Base-by-base conservation (phyloP, 2,888 invertebrate genomes). In the Tachina lurida region DNA sequence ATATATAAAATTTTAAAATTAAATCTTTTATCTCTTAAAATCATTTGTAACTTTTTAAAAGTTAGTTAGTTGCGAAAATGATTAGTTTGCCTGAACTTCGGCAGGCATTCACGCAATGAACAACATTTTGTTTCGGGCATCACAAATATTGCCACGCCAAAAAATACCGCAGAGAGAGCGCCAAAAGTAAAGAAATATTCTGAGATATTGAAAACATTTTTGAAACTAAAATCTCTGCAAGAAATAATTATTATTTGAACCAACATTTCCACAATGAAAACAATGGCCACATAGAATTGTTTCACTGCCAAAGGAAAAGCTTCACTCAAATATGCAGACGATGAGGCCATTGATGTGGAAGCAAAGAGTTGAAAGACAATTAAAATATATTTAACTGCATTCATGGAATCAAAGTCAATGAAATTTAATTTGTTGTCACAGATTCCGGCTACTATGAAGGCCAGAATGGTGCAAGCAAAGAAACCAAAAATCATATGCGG, bases 231-330 rank as follows among this genome's bases (percentile, higher is more conserved):
- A 5, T 12, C 3, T n/a, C 39, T 58, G n/a, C 47, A 56, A 0
- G 47, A 43, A 1, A 67, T 58, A 13, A 88, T 88, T 5, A 90
- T 86, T 10, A 91, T 87, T 22, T 87, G 89, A 12, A 90, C 83
- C 3, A 90, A 31, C 86, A 89, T 87, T 76, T 91, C 91, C 3
- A 88, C 58, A 5, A 83, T 83, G 56, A 89, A 91, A 5, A 88
- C 87, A 31, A 86, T 87, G 10, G 90, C 89, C n/a, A 91, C 52
- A 31, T 87, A 88, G 45, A 88, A 91, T 0, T 90, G 89, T 47
- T 92, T 92, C 0, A 90, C 82, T 1, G 88, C 78, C 65, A 91
- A 52, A 0, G 92, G 92, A 71, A 91, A 92, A 1, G 91, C 92
- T 79, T 92, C 92, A 0, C 90, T 90, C 22, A 91, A 84, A 49